Percentiles rank a stretch among this genome's conserved stretches.
phyloP scores from a whole-genome alignment of 2,888 invertebrate species.

The Anagyrus pseudococci region DNA sequence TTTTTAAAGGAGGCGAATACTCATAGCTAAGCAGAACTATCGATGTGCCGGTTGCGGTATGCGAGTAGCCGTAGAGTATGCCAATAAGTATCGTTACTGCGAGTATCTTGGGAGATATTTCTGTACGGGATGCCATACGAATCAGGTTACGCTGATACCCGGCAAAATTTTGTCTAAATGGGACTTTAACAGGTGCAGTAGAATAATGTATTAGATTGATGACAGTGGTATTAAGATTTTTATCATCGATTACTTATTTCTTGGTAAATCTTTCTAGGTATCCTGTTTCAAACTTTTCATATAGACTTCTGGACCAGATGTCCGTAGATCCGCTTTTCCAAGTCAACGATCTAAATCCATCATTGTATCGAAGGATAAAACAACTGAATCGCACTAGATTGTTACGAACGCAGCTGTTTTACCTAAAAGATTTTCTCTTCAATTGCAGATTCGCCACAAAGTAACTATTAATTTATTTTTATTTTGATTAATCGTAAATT shows the following conservation, averaged over 20 bases:
- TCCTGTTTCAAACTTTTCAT: constrained; percentile 83
- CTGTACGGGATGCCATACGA: constrained; percentile 85
- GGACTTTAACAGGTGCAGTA: constrained; percentile 67
- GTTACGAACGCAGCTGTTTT: constrained; percentile 72
- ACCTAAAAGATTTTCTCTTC: constrained; percentile 74
- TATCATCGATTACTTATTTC: constrained; percentile 14
- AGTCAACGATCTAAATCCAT: constrained; percentile 73
- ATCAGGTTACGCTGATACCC: constrained; percentile 76
- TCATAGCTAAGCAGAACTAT: constrained; percentile 77
- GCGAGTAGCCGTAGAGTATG: constrained; percentile 75
- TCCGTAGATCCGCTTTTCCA: constrained; percentile 79
- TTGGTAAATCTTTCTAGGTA: constrained; percentile 66
- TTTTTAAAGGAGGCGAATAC: constrained; percentile 66
- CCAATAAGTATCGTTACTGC: constrained; percentile 79
- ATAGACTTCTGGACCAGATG: constrained; percentile 78
- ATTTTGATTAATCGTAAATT: neutral
- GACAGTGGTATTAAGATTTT: neutral
- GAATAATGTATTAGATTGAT: no score
- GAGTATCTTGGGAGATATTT: constrained; percentile 85
- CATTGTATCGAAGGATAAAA: constrained; percentile 70
- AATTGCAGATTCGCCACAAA: constrained; percentile 72
- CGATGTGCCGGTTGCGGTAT: constrained; percentile 87
- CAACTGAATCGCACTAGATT: constrained; percentile 68
- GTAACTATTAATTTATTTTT: constrained; percentile 59
- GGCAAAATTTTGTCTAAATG: constrained; percentile 71